These are phyloP conservation scores for Exephanes ischioxanthus DNA, from an alignment of 2,888 invertebrate genomes.

Conservation along the genomic window DNA sequence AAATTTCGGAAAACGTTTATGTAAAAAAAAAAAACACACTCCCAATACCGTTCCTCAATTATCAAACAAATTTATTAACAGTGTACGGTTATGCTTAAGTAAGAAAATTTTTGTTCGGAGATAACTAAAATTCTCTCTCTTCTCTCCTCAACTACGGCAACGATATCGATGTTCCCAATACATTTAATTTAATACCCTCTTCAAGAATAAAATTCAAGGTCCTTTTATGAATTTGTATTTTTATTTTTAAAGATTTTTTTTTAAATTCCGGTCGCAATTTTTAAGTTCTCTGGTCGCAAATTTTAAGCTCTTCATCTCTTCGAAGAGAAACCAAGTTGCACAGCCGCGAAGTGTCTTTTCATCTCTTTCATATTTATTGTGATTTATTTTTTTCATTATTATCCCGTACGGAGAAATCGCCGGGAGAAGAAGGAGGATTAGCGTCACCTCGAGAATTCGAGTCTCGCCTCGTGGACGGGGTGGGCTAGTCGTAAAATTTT, in stretches of 20 bases:
- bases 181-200: no score
- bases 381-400: background rate
- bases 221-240: background rate
- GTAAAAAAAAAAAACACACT: no score
- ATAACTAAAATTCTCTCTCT: no score
- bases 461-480: background rate
- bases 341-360: background rate
- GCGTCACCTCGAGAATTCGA: slow-evolving; percentile 33
- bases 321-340: background rate
- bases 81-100: no score
- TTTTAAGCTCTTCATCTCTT: background rate
- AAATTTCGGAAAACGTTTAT: no score
- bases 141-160: no score
- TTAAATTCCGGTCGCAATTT: background rate
- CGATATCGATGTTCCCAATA: no score
- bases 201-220: background rate
- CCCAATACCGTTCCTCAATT: no score
- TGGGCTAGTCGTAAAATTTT: slow-evolving; percentile 57
- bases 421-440: slow-evolving; percentile 41
- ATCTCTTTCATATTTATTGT: background rate
- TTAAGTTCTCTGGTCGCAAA: background rate
- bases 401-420: slow-evolving; percentile 14
- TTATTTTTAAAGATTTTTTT: background rate
- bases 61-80: no score
- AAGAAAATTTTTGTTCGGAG: no score